Evolutionary conservation across 2,888 invertebrate genomes (phyloP).

Genomic region (Nomada ferruginata): DNA sequence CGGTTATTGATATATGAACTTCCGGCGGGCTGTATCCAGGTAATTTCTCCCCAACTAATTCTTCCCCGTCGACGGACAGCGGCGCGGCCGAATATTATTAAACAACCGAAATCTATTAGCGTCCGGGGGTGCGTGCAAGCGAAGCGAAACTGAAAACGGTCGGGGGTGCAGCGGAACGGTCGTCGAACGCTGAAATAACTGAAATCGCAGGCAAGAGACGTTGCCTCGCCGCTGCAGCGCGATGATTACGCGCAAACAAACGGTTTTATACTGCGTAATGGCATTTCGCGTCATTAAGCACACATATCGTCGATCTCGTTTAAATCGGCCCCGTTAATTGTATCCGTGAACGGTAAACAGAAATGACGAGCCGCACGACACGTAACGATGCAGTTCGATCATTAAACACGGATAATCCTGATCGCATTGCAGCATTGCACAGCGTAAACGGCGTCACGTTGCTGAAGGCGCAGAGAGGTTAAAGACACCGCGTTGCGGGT

Average conservation of each 20-base stretch:
- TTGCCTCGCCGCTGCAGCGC: neutral
- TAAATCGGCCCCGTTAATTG: conserved; percentile 66
- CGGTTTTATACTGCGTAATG: conserved; percentile 63
- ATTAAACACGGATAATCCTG: conserved; percentile 63
- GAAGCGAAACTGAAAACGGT: conserved; percentile 29
- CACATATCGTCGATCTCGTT: conserved; percentile 60
- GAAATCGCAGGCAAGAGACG: conserved; percentile 47
- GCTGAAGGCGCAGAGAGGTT: conserved; percentile 19
- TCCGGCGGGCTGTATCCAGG: neutral
- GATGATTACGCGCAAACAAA: conserved; percentile 58
- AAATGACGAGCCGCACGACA: conserved; percentile 53
- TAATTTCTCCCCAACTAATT: conserved; percentile 20
- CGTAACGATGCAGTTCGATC: conserved; percentile 59
- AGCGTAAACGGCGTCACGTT: conserved; percentile 15
- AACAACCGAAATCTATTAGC: conserved; percentile 35
- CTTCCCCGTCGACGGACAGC: neutral
- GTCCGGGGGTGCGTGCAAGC: conserved; percentile 9
- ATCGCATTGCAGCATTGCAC: conserved; percentile 8
- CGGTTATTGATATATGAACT: neutral
- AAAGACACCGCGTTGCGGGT: neutral
- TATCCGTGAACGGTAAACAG: conserved; percentile 59
- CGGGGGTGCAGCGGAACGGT: neutral
- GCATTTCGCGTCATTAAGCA: conserved; percentile 64
- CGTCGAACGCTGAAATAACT: conserved; percentile 19
- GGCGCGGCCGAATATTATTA: conserved; percentile 26